These are phyloP conservation scores for Lepidocyrtoides sp. DNA, from an alignment of 2,888 invertebrate species.

Conservation along the genomic window DNA sequence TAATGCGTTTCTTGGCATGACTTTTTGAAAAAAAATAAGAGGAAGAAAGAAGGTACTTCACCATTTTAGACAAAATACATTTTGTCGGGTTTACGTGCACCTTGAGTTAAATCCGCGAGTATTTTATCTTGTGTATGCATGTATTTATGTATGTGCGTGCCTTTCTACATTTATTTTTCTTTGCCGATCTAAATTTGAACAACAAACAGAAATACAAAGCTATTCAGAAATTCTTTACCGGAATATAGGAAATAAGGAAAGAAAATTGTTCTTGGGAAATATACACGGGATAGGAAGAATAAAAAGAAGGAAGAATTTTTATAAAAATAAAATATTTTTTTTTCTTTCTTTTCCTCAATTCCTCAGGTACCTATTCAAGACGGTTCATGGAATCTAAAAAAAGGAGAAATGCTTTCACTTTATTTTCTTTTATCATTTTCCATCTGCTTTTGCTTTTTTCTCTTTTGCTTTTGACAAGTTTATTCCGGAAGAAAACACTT, in stretches of 20 bases:
- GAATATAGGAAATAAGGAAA: background rate
- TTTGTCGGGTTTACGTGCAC: no score
- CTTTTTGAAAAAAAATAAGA: background rate
- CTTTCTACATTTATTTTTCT: constrained; percentile 1
- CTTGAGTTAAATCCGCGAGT: background rate
- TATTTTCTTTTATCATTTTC: background rate
- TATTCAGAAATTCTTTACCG: no score
- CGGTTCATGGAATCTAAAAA: background rate
- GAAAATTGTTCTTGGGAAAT: background rate
- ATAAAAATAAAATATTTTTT: background rate
- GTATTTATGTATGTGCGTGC: background rate
- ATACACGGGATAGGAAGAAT: background rate
- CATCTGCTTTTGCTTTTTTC: background rate
- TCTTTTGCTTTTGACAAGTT: constrained; percentile 66
- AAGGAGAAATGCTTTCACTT: background rate
- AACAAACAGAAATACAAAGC: constrained; percentile 8
- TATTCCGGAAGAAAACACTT: constrained; percentile 47
- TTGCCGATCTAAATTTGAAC: background rate
- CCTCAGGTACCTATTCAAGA: constrained; percentile 23
- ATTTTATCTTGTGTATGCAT: background rate
- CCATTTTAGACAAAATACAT: background rate
- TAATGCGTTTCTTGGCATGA: constrained; percentile 8
- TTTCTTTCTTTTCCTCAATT: constrained; percentile 10
- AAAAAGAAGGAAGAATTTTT: background rate
- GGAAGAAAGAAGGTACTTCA: background rate